Percentiles rank a stretch among this genome's conserved stretches.
These are phyloP conservation scores for Oligia strigilis DNA, from an alignment of 2,888 invertebrate species.

Conservation along the genomic window DNA sequence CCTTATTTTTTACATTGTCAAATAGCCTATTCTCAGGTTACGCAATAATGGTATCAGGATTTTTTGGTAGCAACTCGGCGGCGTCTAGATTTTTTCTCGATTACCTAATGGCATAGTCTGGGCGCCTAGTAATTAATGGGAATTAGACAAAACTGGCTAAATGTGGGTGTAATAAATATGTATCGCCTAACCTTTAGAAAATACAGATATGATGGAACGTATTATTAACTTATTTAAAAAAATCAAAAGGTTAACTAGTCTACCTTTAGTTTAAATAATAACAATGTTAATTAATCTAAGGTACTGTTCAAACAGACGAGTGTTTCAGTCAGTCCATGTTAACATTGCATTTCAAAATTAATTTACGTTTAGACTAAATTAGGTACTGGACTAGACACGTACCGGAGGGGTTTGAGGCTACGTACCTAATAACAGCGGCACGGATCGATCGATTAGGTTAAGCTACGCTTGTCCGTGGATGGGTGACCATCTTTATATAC, in stretches of 20 bases:
- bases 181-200: neutral
- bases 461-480: no score
- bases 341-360: conserved; percentile 8
- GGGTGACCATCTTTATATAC: neutral
- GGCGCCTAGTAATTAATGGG: neutral
- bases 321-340: neutral
- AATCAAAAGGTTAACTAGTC: neutral
- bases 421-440: no score
- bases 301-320: neutral
- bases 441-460: no score
- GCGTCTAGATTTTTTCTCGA: neutral
- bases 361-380: neutral
- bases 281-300: conserved; percentile 14
- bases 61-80: neutral
- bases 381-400: neutral
- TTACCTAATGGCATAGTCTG: neutral
- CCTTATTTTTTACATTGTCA: no score
- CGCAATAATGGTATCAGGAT: neutral
- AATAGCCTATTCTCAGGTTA: no score
- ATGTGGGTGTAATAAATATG: neutral
- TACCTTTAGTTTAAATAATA: conserved; percentile 1
- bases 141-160: neutral
- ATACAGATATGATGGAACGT: neutral
- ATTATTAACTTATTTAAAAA: neutral
- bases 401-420: neutral